Evolutionary conservation across 2,113 vertebrate species (phyloP).

Genomic region (Solenodon paradoxus): DNA sequence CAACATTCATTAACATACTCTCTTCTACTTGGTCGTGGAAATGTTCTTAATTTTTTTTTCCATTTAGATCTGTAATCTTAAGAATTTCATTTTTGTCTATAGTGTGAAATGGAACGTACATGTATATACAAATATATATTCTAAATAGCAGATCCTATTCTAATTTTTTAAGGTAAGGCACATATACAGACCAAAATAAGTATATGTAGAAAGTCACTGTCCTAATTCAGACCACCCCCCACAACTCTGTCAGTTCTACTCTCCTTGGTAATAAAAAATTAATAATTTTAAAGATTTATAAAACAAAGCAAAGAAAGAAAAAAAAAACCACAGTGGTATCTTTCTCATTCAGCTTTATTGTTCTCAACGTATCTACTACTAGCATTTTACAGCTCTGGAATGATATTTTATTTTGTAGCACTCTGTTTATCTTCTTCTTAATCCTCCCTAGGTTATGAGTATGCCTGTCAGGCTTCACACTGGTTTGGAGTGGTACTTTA

Average conservation of each 20-base stretch:
- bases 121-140: not conserved
- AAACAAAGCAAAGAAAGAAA: constrained; percentile 35
- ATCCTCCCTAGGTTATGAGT: constrained; percentile 1
- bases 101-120: not conserved
- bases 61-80: not conserved
- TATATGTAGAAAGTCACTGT: not conserved
- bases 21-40: not conserved
- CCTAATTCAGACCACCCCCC: not conserved
- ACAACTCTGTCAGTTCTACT: not conserved
- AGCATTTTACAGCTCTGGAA: constrained; percentile 4
- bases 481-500: constrained; percentile 20
- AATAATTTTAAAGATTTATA: constrained; percentile 36
- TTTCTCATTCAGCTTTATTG: constrained; percentile 35
- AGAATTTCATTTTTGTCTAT: not conserved
- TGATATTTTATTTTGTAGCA: constrained; percentile 39
- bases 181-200: not conserved
- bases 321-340: not conserved
- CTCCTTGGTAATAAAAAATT: constrained; percentile 10
- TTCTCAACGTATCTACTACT: constrained; percentile 13
- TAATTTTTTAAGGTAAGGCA: not conserved
- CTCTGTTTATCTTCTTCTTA: constrained; percentile 40
- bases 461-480: constrained; percentile 10
- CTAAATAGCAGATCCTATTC: not conserved
- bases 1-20: not conserved
- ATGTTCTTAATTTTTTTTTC: not conserved